Base-by-base conservation (phyloP, 2,888 invertebrate genomes). In the Euplagia quadripunctaria region DNA sequence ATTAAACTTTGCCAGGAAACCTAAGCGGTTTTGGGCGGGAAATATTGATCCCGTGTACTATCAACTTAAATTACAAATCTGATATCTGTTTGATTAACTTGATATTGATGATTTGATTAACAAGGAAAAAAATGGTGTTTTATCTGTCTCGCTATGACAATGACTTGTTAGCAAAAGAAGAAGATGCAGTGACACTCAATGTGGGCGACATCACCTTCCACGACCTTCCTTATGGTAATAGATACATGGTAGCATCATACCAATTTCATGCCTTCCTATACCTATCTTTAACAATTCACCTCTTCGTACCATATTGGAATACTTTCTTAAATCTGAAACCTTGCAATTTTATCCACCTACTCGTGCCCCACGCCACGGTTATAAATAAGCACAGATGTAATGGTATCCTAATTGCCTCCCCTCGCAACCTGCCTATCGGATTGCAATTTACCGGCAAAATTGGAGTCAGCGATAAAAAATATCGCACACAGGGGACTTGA, bases 391-490 rank as follows among this genome's bases (percentile, higher is more conserved):
- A 52, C 77, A 79, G 76, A 76, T 81, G 81, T 84, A 81, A 79
- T 71, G 76, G 77, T 72, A 77, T 71, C 84, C 85, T 87, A 85
- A 87, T 85, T 83, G 77, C 82, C 73, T 65, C 72, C 80, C 81
- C 75, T 71, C 85, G 82, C 84, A 87, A 91, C 91, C 91, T 90
- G 89, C 88, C 90, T 93, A 94, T 94, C 94, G 90, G 90, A 91
- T 94, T 89, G 91, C 94, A 93, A 93, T 94, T 93, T 93, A 90
- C 90, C 89, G 89, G 86, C 86, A 86, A 85, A 88, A 88, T 89
- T 87, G 88, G 91, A 87, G 88, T 81, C 80, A 79, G 72, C 83
- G 87, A 87, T 89, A 90, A 91, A 93, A 93, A 93, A 92, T 93
- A 93, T 88, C 82, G 80, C 85, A 84, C 93, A 90, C 93, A 71